phyloP scores from a whole-genome alignment of 2,888 invertebrate genomes.

The Cheiracanthium punctorium region DNA sequence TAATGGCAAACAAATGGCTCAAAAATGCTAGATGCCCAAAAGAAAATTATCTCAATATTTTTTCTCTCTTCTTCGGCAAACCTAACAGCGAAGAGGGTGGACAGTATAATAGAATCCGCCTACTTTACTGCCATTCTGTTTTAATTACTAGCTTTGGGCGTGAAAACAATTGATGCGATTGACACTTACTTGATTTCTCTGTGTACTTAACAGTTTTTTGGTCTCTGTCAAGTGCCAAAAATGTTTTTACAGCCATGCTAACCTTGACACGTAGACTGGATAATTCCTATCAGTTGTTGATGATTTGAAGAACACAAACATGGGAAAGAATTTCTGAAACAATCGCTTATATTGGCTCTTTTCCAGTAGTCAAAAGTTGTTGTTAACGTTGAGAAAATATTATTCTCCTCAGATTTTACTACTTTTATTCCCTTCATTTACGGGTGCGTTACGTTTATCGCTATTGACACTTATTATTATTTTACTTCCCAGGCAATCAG shows the following conservation, averaged over 20 bases:
- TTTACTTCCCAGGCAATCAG: too few species aligned
- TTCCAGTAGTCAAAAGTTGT: too few species aligned
- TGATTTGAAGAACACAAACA: too few species aligned
- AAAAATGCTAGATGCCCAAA: background rate
- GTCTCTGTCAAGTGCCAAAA: background rate
- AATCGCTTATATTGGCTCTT: too few species aligned
- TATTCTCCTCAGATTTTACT: too few species aligned
- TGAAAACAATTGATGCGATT: slow-evolving; percentile 36
- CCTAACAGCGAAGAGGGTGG: background rate
- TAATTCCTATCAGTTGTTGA: too few species aligned
- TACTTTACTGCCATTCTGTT: slow-evolving; percentile 30
- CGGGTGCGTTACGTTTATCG: too few species aligned
- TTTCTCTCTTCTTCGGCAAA: background rate
- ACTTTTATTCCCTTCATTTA: too few species aligned
- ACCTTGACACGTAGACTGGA: background rate
- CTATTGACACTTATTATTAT: too few species aligned
- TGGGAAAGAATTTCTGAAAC: too few species aligned
- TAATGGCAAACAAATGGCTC: background rate
- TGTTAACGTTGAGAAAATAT: too few species aligned
- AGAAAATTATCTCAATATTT: background rate
- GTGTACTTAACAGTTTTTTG: slow-evolving; percentile 41
- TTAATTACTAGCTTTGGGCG: slow-evolving; percentile 56
- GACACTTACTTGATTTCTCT: slow-evolving; percentile 27
- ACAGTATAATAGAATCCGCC: slow-evolving; percentile 9
- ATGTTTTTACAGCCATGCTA: background rate